These are phyloP conservation scores for Cyclophora albipunctata DNA, from an alignment of 2,888 invertebrate species.

Conservation along the genomic window DNA sequence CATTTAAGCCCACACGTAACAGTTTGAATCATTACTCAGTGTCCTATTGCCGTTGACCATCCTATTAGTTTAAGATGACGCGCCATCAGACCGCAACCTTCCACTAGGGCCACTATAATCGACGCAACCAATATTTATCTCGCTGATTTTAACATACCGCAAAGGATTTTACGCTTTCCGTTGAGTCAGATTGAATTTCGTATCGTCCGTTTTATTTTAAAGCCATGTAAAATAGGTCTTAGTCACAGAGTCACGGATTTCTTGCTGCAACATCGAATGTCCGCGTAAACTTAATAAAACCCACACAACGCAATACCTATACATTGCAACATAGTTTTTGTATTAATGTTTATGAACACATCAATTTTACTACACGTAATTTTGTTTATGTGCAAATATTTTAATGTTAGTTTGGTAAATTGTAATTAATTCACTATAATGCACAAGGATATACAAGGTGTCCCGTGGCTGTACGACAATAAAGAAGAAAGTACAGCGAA, in stretches of 20 bases:
- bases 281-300: neutral
- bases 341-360: neutral
- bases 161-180: too few relatives aligned
- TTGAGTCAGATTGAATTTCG: too few relatives aligned
- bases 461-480: too few relatives aligned
- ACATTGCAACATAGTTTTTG: too few relatives aligned
- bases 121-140: too few relatives aligned
- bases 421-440: too few relatives aligned
- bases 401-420: neutral
- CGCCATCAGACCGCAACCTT: conserved; percentile 39
- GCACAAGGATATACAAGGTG: too few relatives aligned
- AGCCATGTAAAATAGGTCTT: conserved; percentile 1
- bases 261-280: neutral
- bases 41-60: conserved; percentile 57
- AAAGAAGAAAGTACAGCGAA: too few relatives aligned
- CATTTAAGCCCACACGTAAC: too few relatives aligned
- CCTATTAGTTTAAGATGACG: conserved; percentile 40
- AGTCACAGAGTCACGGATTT: too few relatives aligned
- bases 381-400: neutral
- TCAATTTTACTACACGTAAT: neutral
- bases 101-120: conserved; percentile 28
- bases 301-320: too few relatives aligned
- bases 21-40: conserved; percentile 45
- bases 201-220: conserved; percentile 1
- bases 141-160: too few relatives aligned